Evolutionary conservation across 2,113 vertebrate species (phyloP).

Genomic region (Rhea americana): DNA sequence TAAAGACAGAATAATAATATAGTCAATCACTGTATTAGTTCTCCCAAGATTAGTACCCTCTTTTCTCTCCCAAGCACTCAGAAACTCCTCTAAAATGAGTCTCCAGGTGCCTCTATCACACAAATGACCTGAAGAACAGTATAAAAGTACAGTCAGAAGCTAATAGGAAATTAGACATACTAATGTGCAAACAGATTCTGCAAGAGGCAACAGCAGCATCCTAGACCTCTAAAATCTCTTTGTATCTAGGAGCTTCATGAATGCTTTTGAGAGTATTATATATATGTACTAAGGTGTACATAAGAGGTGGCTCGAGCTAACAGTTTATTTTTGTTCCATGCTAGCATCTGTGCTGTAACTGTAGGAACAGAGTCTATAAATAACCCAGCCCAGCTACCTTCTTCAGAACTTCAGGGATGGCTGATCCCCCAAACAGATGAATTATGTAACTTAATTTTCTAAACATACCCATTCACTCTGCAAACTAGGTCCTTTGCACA

Average conservation of each 20-base stretch:
- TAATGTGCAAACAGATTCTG: background rate
- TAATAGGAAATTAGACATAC: background rate
- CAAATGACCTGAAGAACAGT: background rate
- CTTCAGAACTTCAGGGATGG: constrained; percentile 33
- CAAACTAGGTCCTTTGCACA: background rate
- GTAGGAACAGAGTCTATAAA: constrained; percentile 32
- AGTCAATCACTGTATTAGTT: background rate
- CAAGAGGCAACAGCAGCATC: background rate
- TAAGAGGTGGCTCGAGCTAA: background rate
- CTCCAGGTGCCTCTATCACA: background rate
- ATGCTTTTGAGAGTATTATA: background rate
- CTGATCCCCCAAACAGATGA: constrained; percentile 45
- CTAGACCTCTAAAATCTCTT: background rate
- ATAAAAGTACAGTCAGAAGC: background rate
- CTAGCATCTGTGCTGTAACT: constrained; percentile 33
- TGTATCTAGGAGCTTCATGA: background rate
- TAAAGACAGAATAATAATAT: background rate
- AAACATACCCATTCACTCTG: background rate
- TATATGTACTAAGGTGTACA: background rate
- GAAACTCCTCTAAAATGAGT: background rate
- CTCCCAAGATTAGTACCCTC: background rate
- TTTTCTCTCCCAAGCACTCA: background rate
- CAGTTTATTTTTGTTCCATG: background rate
- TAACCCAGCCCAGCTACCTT: constrained; percentile 60
- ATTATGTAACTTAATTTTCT: constrained; percentile 52